phyloP scores from a whole-genome alignment of 2,113 vertebrate species.

The Stomatorhinus ivindoensis region DNA sequence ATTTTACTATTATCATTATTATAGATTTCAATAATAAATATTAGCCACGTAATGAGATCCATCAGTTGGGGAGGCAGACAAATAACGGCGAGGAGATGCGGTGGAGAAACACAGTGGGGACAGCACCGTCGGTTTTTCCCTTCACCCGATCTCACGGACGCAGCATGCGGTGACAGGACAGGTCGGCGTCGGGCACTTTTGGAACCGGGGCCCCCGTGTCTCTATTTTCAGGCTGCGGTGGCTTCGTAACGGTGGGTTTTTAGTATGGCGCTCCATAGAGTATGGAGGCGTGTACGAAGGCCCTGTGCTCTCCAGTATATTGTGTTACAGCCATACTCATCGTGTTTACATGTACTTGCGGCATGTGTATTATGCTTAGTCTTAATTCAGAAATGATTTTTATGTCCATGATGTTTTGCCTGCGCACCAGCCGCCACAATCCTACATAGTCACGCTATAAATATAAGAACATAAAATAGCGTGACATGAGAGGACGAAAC shows the following conservation, averaged over 20 bases:
- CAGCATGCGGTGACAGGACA: background rate
- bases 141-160: background rate
- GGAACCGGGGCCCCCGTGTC: background rate
- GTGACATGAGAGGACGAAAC: background rate
- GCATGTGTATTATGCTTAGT: background rate
- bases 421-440: background rate
- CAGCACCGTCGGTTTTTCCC: background rate
- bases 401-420: background rate
- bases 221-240: background rate
- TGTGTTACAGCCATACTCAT: background rate
- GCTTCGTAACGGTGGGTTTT: background rate
- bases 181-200: background rate
- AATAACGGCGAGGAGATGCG: background rate
- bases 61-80: background rate
- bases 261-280: background rate
- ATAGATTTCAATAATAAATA: background rate
- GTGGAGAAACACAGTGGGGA: background rate
- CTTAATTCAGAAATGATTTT: background rate
- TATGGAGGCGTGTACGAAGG: background rate
- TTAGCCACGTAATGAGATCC: background rate
- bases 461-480: background rate
- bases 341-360: background rate
- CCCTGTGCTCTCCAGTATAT: background rate
- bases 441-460: background rate
- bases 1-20: background rate